Evolutionary conservation across 2,888 invertebrate species (phyloP).

Genomic region (Allophyes oxyacanthae): DNA sequence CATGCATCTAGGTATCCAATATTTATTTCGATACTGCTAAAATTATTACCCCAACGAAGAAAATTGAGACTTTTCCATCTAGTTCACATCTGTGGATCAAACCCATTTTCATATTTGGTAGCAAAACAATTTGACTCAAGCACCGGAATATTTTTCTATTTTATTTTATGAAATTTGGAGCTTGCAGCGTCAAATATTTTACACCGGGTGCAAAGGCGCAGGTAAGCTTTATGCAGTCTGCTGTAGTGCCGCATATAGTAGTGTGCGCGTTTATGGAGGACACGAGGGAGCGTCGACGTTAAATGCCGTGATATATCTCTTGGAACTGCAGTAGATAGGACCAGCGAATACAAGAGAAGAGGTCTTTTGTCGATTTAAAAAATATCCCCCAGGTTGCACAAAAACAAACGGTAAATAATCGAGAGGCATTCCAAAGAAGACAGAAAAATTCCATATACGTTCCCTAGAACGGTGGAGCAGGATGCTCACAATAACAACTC

Average conservation of each 20-base stretch:
- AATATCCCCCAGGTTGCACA: too few species aligned
- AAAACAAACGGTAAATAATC: conserved; percentile 6
- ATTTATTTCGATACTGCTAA: too few species aligned
- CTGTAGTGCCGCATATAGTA: conserved; percentile 47
- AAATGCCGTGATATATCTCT: conserved; percentile 66
- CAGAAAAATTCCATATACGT: background rate
- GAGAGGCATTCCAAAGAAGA: background rate
- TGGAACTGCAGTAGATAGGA: conserved; percentile 63
- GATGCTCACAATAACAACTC: conserved; percentile 19
- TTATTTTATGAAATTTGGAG: conserved; percentile 55
- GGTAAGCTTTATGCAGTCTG: conserved; percentile 59
- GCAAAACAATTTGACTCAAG: conserved; percentile 44
- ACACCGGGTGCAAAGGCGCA: conserved; percentile 56
- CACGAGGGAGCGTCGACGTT: conserved; percentile 58
- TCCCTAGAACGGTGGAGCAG: too few species aligned
- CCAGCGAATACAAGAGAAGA: conserved; percentile 35
- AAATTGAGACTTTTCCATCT: conserved; percentile 18
- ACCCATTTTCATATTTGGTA: conserved; percentile 21
- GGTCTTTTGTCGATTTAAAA: conserved; percentile 37
- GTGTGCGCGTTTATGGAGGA: conserved; percentile 52
- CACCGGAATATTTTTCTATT: conserved; percentile 41
- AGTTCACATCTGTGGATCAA: conserved; percentile 17
- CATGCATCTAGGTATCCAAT: too few species aligned
- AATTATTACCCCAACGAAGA: conserved; percentile 1
- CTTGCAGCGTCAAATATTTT: conserved; percentile 57